Evolutionary conservation across 2,797 vertebrate species (phyloP), one percentile per base, ranked within the genome.

Genomic region (Remorina albescens): DNA sequence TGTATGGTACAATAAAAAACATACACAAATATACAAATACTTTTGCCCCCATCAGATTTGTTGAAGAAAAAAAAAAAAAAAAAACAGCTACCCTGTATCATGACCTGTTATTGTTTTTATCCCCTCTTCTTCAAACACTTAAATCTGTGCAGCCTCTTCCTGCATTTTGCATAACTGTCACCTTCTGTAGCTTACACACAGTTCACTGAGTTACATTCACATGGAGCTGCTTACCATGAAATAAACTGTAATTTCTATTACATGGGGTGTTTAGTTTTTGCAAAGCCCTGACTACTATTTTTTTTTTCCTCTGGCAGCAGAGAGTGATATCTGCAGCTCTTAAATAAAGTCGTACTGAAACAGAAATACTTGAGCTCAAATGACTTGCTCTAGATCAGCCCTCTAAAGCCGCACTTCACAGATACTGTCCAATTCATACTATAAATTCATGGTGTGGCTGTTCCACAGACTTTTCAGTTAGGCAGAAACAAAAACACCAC

Each of bases 41-140:
- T 42, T 18, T 19, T 59, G 37, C 21, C 63, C 26, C n/a, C 6
- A 37, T 67, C 51, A 47, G 37, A 15, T 62, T 50, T 39, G 15
- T 19, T 53, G 46, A 34, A 53, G 28, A 58, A 62, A 74, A 74
- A 49, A 49, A 49, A 49, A 49, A 58, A 62, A 74, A 74, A 49
- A 49, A 49, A 49, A 49, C 9, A 34, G 32, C 80, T 44, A 54
- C 30, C 10, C 50, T 62, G 60, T 25, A 67, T 78, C 59, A 46
- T 4, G 9, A 26, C 56, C 55, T 61, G 50, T 54, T 37, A 62
- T 18, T 50, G 18, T 55, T 75, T 78, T 78, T 53, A 71, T 54
- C 44, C 37, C 74, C 81, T 80, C 75, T 71, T 85, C 77, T 71
- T 84, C 70, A 77, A 78, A 85, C 75, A 73, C 56, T 82, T 75